Evolutionary conservation across 2,888 invertebrate genomes (phyloP).

Genomic region (Nasonia oneida): DNA sequence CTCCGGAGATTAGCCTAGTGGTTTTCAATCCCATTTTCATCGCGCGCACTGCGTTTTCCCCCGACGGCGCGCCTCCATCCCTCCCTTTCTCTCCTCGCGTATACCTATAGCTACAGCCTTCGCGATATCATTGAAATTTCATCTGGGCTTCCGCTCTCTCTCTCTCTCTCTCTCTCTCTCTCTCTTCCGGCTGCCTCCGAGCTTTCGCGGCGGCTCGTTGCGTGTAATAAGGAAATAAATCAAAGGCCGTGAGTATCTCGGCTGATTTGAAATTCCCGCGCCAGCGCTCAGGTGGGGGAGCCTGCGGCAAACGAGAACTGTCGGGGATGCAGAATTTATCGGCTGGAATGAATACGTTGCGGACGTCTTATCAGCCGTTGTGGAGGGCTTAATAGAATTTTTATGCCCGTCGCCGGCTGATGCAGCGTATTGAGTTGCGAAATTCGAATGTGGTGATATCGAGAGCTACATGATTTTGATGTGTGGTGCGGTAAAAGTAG

Average conservation of each 20-base stretch:
- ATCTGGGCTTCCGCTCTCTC: conserved; percentile 58
- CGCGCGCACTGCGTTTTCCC: conserved; percentile 65
- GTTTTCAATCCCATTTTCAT: conserved; percentile 79
- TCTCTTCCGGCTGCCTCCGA: conserved; percentile 15
- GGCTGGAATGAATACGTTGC: conserved; percentile 18
- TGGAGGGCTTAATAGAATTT: conserved; percentile 31
- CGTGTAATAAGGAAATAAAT: conserved; percentile 70
- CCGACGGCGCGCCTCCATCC: conserved; percentile 42
- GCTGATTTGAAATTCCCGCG: conserved; percentile 57
- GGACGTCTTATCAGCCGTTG: neutral
- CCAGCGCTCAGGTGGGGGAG: neutral
- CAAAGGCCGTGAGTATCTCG: conserved; percentile 65
- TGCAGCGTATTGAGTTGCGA: conserved; percentile 10
- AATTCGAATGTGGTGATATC: neutral
- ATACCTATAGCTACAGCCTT: neutral
- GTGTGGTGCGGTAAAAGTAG: neutral
- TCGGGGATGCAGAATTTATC: conserved; percentile 47
- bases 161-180: conserved; percentile 25
- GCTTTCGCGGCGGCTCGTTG: conserved; percentile 43
- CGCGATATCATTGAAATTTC: conserved; percentile 68
- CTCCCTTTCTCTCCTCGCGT: conserved; percentile 44
- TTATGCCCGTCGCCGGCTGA: neutral
- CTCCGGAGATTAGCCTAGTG: conserved; percentile 75
- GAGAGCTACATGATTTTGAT: neutral
- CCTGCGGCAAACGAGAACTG: conserved; percentile 21